These are phyloP conservation scores for Timema podura DNA, from an alignment of 2,888 invertebrate species.

Conservation along the genomic window DNA sequence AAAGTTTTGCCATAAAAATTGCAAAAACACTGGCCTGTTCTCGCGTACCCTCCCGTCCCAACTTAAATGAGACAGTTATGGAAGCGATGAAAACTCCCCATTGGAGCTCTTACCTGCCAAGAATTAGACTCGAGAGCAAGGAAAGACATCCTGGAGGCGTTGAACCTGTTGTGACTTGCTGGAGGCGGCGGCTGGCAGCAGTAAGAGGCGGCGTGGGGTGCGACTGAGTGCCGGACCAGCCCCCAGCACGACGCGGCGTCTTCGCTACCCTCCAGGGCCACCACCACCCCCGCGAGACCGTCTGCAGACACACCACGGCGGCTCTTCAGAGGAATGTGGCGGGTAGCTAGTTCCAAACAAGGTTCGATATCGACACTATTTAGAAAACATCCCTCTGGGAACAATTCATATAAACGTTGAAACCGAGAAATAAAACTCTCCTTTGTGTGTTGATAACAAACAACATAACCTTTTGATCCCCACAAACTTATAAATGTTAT, in stretches of 20 bases:
- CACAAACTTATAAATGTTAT: no score
- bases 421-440: no score
- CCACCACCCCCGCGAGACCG: neutral
- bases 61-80: neutral
- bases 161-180: conserved; percentile 2
- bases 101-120: conserved; percentile 31
- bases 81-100: neutral
- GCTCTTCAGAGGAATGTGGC: no score
- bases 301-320: no score
- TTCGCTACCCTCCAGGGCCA: neutral
- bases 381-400: no score
- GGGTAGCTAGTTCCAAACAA: no score
- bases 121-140: conserved; percentile 32
- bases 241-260: conserved; percentile 21
- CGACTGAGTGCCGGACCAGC: conserved; percentile 21
- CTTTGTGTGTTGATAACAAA: no score
- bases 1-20: no score
- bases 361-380: no score
- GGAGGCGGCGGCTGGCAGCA: conserved; percentile 13
- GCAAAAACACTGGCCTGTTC: no score
- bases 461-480: no score
- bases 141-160: conserved; percentile 30
- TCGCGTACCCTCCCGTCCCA: neutral
- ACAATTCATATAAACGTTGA: no score
- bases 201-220: conserved; percentile 8